Percentiles rank a stretch among this genome's conserved stretches.
Evolutionary conservation across 2,888 invertebrate species (phyloP).

Genomic region (Pyralis farinalis): DNA sequence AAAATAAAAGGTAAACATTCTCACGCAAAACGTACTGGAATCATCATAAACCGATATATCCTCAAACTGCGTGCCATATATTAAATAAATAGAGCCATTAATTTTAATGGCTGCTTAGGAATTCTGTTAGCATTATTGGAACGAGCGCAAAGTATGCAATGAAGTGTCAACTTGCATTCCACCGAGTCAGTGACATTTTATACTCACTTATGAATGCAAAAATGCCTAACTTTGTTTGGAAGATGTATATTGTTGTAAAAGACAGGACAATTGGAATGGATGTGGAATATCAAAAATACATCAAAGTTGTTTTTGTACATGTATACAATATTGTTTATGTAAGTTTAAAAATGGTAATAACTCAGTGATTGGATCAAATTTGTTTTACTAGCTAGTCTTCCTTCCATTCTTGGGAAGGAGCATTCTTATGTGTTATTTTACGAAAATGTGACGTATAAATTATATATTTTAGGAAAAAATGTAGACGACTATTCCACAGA

Average conservation of each 20-base stretch:
- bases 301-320: background rate
- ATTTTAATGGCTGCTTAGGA: constrained; percentile 50
- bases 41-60: constrained; percentile 13
- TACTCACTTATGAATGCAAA: constrained; percentile 10
- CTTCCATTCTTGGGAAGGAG: too few relatives aligned
- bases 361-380: too few relatives aligned
- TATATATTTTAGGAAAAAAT: too few relatives aligned
- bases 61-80: constrained; percentile 19
- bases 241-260: constrained; percentile 6
- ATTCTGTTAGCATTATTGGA: constrained; percentile 43
- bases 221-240: constrained; percentile 5
- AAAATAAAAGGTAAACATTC: constrained; percentile 5
- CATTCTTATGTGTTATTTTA: too few relatives aligned
- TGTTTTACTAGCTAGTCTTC: too few relatives aligned
- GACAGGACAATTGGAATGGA: constrained; percentile 6
- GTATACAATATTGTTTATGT: background rate
- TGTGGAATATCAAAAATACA: constrained; percentile 3
- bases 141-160: constrained; percentile 33
- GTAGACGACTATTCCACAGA: too few relatives aligned
- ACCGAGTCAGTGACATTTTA: constrained; percentile 36
- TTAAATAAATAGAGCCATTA: constrained; percentile 45
- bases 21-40: constrained; percentile 6
- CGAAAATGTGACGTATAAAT: too few relatives aligned
- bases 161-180: constrained; percentile 39
- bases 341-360: too few relatives aligned